Evolutionary conservation across 2,888 invertebrate genomes (phyloP).

Genomic region (Hydrotaea cyrtoneurina): DNA sequence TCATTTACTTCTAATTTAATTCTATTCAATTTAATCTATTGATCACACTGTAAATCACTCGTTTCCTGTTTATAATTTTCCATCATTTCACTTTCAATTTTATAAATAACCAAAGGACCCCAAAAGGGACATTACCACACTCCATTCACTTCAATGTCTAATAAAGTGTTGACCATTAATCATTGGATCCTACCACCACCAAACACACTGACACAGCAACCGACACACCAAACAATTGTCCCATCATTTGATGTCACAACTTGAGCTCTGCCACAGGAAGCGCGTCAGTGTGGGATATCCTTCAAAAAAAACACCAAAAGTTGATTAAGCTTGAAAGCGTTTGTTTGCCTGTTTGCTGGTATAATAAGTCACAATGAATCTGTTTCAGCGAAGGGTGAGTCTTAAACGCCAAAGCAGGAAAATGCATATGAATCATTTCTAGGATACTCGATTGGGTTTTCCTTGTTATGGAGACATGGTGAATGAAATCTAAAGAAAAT

Average conservation of each 20-base stretch:
- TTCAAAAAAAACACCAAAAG: constrained; percentile 39
- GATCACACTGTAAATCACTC: constrained; percentile 19
- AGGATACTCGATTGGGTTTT: not conserved
- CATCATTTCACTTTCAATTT: constrained; percentile 36
- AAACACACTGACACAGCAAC: not conserved
- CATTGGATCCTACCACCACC: not conserved
- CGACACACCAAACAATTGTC: not conserved
- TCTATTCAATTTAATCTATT: constrained; percentile 20
- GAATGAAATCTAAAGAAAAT: constrained; percentile 11
- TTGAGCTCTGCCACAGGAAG: not conserved
- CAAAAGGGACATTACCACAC: constrained; percentile 29
- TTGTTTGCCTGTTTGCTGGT: not conserved
- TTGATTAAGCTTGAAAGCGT: constrained; percentile 32
- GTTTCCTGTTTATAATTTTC: constrained; percentile 22
- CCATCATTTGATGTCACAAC: constrained; percentile 4
- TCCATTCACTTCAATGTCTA: constrained; percentile 26
- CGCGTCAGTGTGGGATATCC: not conserved
- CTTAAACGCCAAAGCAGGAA: constrained; percentile 1
- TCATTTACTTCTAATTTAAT: constrained; percentile 11
- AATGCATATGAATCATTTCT: constrained; percentile 42
- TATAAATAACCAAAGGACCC: constrained; percentile 3
- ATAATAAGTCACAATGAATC: constrained; percentile 27
- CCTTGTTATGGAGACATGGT: not conserved
- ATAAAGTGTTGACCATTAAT: constrained; percentile 43
- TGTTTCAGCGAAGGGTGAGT: not conserved